A percentile compares a stretch with the other conserved stretches of the same genome.
Evolutionary conservation across 2,888 invertebrate species (phyloP).

Genomic region (Stenoptilia bipunctidactyla): DNA sequence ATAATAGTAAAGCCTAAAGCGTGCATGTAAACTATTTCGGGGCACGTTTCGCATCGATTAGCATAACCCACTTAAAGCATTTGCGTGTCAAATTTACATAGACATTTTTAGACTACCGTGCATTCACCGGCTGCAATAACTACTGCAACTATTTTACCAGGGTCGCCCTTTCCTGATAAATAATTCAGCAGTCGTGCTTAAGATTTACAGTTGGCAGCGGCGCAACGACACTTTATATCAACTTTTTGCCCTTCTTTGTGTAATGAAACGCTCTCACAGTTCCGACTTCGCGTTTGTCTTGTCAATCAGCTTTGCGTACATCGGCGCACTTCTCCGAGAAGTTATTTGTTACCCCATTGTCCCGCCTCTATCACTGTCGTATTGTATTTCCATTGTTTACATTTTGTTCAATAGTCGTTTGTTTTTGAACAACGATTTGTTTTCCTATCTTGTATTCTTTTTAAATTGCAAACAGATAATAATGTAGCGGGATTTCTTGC

Average conservation of each 20-base stretch:
- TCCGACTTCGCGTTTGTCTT: slow-evolving; percentile 52
- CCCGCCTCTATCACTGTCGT: slow-evolving; percentile 48
- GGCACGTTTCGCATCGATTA: slow-evolving; percentile 3
- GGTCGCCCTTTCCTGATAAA: slow-evolving; percentile 36
- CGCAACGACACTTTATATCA: slow-evolving; percentile 26
- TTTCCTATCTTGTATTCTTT: slow-evolving; percentile 38
- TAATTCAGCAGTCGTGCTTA: slow-evolving; percentile 42
- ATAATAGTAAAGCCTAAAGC: too few species aligned
- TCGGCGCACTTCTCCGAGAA: slow-evolving; percentile 44
- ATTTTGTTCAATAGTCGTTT: slow-evolving; percentile 47
- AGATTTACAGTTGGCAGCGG: slow-evolving; percentile 32
- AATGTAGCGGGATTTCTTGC: slow-evolving; percentile 31
- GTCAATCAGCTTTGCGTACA: slow-evolving; percentile 47
- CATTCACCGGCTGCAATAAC: slow-evolving; percentile 19
- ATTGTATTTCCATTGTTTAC: slow-evolving; percentile 62
- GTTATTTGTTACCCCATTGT: slow-evolving; percentile 65
- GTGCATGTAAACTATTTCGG: neutral
- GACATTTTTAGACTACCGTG: slow-evolving; percentile 16
- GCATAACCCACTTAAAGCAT: slow-evolving; percentile 17
- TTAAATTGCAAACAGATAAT: slow-evolving; percentile 35
- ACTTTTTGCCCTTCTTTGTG: slow-evolving; percentile 43
- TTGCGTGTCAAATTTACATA: slow-evolving; percentile 20
- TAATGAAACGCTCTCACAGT: slow-evolving; percentile 51
- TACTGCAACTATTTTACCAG: slow-evolving; percentile 14
- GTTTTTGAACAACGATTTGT: slow-evolving; percentile 45